phyloP scores from a whole-genome alignment of 2,113 vertebrate genomes.

The Thoracochromis brauschi region DNA sequence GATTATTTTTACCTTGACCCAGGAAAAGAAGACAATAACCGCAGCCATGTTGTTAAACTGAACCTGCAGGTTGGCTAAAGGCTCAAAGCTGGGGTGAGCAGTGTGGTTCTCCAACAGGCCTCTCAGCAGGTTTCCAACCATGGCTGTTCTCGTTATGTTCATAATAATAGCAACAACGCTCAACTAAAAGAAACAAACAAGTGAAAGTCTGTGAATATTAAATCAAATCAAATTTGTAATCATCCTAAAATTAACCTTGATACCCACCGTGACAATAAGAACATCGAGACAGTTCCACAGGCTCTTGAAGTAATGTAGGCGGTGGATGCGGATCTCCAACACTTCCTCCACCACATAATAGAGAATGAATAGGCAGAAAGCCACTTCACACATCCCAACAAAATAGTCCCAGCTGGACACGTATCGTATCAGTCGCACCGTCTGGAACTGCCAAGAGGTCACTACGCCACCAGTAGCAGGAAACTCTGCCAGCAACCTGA shows the following conservation, averaged over 20 bases:
- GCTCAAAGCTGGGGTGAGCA: slow-evolving; percentile 81
- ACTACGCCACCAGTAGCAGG: slow-evolving; percentile 89
- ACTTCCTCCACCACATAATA: slow-evolving; percentile 94
- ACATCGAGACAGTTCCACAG: slow-evolving; percentile 96
- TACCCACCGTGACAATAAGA: slow-evolving; percentile 83
- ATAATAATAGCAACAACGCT: slow-evolving; percentile 84
- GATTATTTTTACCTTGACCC: slow-evolving; percentile 86
- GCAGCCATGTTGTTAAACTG: slow-evolving; percentile 91
- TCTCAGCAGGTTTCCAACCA: slow-evolving; percentile 72
- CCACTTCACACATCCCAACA: slow-evolving; percentile 85
- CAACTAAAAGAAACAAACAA: slow-evolving; percentile 66
- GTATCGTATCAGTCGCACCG: slow-evolving; percentile 85
- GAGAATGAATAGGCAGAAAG: slow-evolving; percentile 89
- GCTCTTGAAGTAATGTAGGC: slow-evolving; percentile 86
- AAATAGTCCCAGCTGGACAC: slow-evolving; percentile 90
- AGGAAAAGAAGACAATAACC: slow-evolving; percentile 88
- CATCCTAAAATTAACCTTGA: neutral
- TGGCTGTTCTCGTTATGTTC: slow-evolving; percentile 80
- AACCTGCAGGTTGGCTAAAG: slow-evolving; percentile 85
- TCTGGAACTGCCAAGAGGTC: slow-evolving; percentile 94
- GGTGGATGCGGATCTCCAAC: slow-evolving; percentile 89
- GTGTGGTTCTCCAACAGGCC: slow-evolving; percentile 82
- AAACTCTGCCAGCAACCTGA: slow-evolving; percentile 89
- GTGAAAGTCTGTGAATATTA: neutral
- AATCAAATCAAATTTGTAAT: neutral